phyloP scores from a whole-genome alignment of 2,113 vertebrate species.

The Ciconia boyciana region DNA sequence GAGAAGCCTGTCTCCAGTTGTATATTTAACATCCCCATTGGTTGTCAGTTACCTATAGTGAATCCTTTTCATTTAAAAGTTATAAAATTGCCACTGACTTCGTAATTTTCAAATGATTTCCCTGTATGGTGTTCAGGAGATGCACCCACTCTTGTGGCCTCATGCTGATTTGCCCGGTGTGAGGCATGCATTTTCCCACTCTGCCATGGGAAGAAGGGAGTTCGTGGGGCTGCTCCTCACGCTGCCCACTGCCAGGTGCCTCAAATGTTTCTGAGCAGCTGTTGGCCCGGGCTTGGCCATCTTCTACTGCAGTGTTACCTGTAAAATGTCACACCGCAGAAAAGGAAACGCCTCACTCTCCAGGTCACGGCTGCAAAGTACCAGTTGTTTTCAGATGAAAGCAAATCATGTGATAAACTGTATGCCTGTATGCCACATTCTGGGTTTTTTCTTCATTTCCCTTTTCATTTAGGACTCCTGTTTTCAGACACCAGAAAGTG shows the following conservation, averaged over 20 bases:
- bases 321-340: background rate
- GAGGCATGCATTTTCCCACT: background rate
- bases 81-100: background rate
- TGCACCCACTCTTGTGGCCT: background rate
- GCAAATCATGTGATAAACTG: background rate
- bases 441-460: background rate
- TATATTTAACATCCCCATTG: background rate
- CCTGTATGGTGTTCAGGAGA: background rate
- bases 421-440: background rate
- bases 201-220: background rate
- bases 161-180: background rate
- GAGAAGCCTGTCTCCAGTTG: background rate
- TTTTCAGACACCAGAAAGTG: background rate
- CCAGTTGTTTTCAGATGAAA: background rate
- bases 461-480: background rate
- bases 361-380: background rate
- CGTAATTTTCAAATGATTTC: background rate
- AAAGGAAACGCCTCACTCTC: background rate
- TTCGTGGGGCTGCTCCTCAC: accelerated
- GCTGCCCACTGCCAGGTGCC: background rate
- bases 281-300: background rate
- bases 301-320: background rate
- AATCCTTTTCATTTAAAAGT: background rate
- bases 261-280: background rate
- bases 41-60: background rate